A percentile compares a stretch with the other conserved stretches of the same genome.
These are phyloP conservation scores for Drosophila cognata DNA, from an alignment of 2,888 invertebrate genomes.

Conservation along the genomic window DNA sequence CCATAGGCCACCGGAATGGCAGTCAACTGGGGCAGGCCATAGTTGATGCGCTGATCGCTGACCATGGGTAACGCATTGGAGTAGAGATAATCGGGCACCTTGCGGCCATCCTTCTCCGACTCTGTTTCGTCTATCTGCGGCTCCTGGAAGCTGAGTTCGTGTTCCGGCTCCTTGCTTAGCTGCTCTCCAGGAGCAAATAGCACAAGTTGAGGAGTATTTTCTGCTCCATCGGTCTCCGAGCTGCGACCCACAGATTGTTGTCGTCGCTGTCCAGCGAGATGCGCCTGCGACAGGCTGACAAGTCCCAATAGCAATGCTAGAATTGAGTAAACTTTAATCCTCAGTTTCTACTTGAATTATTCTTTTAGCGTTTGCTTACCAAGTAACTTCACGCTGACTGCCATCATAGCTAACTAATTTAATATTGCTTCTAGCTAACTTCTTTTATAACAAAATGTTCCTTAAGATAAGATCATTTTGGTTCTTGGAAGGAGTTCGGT, in stretches of 20 bases:
- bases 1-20: constrained; percentile 66
- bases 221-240: constrained; percentile 28
- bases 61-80: constrained; percentile 74
- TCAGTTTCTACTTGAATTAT: background rate
- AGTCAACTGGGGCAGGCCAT: constrained; percentile 71
- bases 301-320: constrained; percentile 43
- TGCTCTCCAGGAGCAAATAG: constrained; percentile 66
- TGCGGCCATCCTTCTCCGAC: constrained; percentile 68
- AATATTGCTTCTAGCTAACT: background rate
- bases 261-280: constrained; percentile 30
- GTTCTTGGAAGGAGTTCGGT: constrained; percentile 46
- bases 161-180: constrained; percentile 37
- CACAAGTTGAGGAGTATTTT: constrained; percentile 56
- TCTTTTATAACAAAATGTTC: constrained; percentile 55
- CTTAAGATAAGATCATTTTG: constrained; percentile 45
- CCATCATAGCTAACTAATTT: constrained; percentile 55
- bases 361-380: constrained; percentile 24
- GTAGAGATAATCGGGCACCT: constrained; percentile 80
- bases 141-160: constrained; percentile 51
- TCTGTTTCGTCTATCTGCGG: constrained; percentile 61
- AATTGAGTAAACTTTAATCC: background rate
- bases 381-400: constrained; percentile 43
- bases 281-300: constrained; percentile 35
- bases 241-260: constrained; percentile 54
- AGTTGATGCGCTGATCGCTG: constrained; percentile 72